A percentile compares a stretch with the other conserved stretches of the same genome.
Evolutionary conservation across 2,888 invertebrate genomes (phyloP).

Genomic region (Epicampocera succincta): DNA sequence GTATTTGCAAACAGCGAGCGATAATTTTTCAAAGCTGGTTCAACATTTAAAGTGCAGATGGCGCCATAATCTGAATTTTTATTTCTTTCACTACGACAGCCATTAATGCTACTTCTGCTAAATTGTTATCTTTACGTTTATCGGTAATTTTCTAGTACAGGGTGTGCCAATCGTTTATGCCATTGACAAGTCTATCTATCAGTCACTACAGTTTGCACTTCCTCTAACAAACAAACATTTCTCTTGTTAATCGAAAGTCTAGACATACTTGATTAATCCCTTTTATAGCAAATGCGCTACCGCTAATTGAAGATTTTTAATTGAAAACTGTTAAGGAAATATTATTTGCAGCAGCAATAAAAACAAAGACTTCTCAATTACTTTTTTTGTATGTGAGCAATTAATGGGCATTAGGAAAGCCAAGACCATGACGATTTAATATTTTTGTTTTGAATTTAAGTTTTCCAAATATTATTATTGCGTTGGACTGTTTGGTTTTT

Average conservation of each 20-base stretch:
- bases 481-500: slow-evolving; percentile 24
- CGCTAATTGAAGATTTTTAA: slow-evolving; percentile 23
- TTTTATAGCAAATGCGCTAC: not conserved
- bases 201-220: slow-evolving; percentile 18
- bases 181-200: slow-evolving; percentile 9
- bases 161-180: not conserved
- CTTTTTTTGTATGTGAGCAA: slow-evolving; percentile 4
- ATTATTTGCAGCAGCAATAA: slow-evolving; percentile 32
- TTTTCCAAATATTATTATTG: slow-evolving; percentile 41
- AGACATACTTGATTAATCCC: slow-evolving; percentile 45
- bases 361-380: not conserved
- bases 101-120: no score
- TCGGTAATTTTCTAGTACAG: slow-evolving; percentile 4
- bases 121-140: not conserved
- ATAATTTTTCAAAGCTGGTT: no score
- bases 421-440: not conserved
- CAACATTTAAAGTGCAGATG: no score
- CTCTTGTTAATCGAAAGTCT: slow-evolving; percentile 35
- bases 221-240: slow-evolving; percentile 20
- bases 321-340: slow-evolving; percentile 13
- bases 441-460: slow-evolving; percentile 23
- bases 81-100: no score
- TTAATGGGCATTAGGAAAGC: slow-evolving; percentile 12
- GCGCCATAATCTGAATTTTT: no score
- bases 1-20: no score